Evolutionary conservation across 1,140 invertebrate species (phyloP), one percentile per base, ranked within the genome.

Genomic region (Meloidogyne chitwoodi): DNA sequence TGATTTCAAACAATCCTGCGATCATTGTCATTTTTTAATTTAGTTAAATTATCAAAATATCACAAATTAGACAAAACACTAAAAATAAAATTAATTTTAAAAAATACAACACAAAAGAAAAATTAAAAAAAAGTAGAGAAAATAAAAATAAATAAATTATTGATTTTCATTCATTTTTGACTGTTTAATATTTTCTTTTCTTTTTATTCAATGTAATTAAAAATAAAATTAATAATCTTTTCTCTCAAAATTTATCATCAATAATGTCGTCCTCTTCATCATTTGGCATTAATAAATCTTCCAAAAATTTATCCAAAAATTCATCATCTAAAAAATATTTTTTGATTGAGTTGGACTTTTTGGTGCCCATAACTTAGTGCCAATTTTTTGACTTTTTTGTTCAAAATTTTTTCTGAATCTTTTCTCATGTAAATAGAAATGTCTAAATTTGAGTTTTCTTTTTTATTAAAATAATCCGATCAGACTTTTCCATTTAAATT

Each of bases 281-380:
- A n/a, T n/a, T n/a, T n/a, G 19, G 5, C 48, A n/a, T 22, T 56
- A 56, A 56, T n/a, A 73, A 73, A 22, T 73, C 31, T 1, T 27
- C 24, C 31, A 73, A 63, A 22, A 73, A 2, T 8, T 31, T 0
- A 22, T 73, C 71, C 41, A 73, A 61, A 16, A 63, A 27, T 19
- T n/a, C 10, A n/a, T 79, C 67, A 2, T 70, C 74, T 41, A 48
- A 77, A 75, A 38, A 14, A 2, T 22, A 44, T 70, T 73, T 38
- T 77, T 73, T 38, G 0, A 74, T 6, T 77, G 27, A 26, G n/a
- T 38, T 38, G 34, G 8, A 38, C 34, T 8, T 8, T 38, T 38
- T 38, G 3, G 34, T 38, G 34, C 34, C 0, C 34, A 38, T 4
- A 38, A n/a, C n/a, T n/a, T n/a, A n/a, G n/a, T n/a, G n/a, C n/a